A percentile compares a stretch with the other conserved stretches of the same genome.
These are phyloP conservation scores for Leistus spinibarbis DNA, from an alignment of 2,888 invertebrate genomes.

Conservation along the genomic window DNA sequence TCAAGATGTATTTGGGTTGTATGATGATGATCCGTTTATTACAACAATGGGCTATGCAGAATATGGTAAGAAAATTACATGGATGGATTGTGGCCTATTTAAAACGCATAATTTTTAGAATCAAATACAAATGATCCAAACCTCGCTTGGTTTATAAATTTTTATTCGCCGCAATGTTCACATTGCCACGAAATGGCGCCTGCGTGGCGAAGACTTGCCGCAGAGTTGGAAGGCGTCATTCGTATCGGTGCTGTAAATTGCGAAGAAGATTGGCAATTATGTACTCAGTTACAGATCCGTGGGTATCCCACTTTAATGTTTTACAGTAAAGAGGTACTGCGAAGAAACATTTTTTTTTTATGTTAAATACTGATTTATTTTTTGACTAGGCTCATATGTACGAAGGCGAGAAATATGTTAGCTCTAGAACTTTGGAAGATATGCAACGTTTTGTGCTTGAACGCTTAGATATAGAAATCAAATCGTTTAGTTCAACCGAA, in stretches of 20 bases:
- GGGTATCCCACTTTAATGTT: conserved; percentile 79
- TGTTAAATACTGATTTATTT: not conserved
- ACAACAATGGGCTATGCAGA: conserved; percentile 75
- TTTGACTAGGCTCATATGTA: conserved; percentile 60
- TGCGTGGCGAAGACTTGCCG: conserved; percentile 79
- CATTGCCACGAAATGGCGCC: conserved; percentile 85
- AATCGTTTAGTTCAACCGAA: conserved; percentile 54
- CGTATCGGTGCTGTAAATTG: conserved; percentile 85
- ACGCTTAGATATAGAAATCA: conserved; percentile 59
- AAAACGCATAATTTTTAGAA: conserved; percentile 48
- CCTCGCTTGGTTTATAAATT: conserved; percentile 85
- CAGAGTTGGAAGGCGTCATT: conserved; percentile 78
- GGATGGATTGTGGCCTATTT: too few relatives aligned
- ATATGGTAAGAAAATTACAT: conserved; percentile 66
- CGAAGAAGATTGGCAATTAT: conserved; percentile 81
- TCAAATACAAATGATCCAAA: conserved; percentile 60
- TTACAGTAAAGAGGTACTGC: conserved; percentile 59
- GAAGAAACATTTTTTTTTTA: not conserved
- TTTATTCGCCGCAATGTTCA: conserved; percentile 84
- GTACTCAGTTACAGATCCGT: conserved; percentile 73
- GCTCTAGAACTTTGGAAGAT: conserved; percentile 63
- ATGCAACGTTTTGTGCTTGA: conserved; percentile 69
- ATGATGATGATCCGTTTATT: conserved; percentile 83
- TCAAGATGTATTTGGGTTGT: conserved; percentile 80
- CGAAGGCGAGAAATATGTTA: conserved; percentile 65